phyloP scores from a whole-genome alignment of 2,797 vertebrate genomes.

The Cryptoprocta ferox region DNA sequence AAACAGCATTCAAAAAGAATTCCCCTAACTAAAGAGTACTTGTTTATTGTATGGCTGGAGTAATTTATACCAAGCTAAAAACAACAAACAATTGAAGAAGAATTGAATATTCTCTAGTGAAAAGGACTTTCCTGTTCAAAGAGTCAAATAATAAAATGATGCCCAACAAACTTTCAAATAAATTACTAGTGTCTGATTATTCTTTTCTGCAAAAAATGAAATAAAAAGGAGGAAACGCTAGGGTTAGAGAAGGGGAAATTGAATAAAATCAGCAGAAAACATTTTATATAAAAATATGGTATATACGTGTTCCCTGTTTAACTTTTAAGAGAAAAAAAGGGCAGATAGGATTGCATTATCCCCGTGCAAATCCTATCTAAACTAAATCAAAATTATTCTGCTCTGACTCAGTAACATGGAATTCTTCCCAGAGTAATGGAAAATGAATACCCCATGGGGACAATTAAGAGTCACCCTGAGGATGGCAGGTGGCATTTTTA shows the following conservation, averaged over 20 bases:
- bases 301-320: constrained; percentile 43
- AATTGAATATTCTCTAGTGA: not conserved
- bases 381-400: not conserved
- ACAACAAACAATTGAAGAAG: not conserved
- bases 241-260: not conserved
- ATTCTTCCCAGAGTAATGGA: constrained; percentile 27
- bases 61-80: not conserved
- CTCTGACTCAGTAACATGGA: not conserved
- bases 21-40: not conserved
- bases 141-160: not conserved
- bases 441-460: not conserved
- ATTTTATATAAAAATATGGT: not conserved
- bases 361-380: not conserved
- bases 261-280: constrained; percentile 54
- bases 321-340: constrained; percentile 39
- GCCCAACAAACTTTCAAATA: constrained; percentile 11
- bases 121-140: not conserved
- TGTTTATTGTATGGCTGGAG: not conserved
- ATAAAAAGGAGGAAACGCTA: constrained; percentile 19
- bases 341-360: not conserved
- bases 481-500: not conserved
- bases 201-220: constrained; percentile 1
- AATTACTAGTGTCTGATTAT: not conserved
- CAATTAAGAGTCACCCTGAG: not conserved
- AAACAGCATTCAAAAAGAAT: not conserved